Conservation (phyloP, 1,140 invertebrate species). For the Micrasema minimum region DNA sequence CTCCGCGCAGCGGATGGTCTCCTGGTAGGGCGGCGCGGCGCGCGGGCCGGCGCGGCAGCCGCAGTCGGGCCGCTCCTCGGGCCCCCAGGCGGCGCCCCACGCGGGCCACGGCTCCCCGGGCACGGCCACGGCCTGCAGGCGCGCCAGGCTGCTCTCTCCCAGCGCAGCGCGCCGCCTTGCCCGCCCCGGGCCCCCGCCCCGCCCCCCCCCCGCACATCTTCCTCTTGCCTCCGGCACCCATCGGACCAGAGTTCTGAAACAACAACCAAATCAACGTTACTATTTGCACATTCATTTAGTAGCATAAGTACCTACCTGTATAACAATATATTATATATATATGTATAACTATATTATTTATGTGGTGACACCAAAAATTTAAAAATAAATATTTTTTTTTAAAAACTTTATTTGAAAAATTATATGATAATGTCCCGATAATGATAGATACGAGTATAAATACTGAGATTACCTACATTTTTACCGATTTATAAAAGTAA, state of each 20-base stretch:
- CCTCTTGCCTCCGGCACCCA: constrained; percentile 59
- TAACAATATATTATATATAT: too few species aligned
- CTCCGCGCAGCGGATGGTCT: constrained; percentile 87
- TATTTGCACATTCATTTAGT: not conserved
- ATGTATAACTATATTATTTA: too few species aligned
- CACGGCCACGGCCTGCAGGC: constrained; percentile 65
- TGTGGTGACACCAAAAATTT: too few species aligned
- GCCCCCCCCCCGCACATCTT: constrained; percentile 57
- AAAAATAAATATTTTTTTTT: too few species aligned
- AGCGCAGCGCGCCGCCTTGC: constrained; percentile 66
- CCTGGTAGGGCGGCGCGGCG: constrained; percentile 72
- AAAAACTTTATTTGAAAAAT: too few species aligned
- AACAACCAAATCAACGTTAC: not conserved
- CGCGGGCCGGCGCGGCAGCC: constrained; percentile 62
- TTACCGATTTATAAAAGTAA: too few species aligned
- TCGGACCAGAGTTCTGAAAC: constrained; percentile 50
- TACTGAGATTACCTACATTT: too few species aligned
- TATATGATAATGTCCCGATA: too few species aligned
- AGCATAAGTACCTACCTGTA: too few species aligned
- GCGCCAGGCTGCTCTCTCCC: constrained; percentile 65
- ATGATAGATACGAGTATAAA: too few species aligned
- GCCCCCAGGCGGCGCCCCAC: constrained; percentile 34
- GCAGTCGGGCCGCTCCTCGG: constrained; percentile 56
- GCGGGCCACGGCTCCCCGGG: constrained; percentile 57
- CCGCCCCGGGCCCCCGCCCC: constrained; percentile 59